Evolutionary conservation across 2,797 vertebrate genomes (phyloP).

Genomic region (Gadopsis bispinosus): DNA sequence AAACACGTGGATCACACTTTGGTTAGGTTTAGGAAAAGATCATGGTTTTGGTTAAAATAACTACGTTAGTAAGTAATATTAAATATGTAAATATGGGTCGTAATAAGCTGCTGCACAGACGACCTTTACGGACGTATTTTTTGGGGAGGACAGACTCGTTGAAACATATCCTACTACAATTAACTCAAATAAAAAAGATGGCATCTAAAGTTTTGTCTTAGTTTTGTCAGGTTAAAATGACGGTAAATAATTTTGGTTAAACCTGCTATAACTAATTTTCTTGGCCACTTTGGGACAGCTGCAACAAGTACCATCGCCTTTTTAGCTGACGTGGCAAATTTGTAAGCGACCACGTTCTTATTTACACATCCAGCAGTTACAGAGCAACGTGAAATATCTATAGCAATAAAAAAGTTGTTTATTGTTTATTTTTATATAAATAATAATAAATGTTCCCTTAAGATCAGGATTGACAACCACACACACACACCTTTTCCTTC

Average conservation of each 20-base stretch:
- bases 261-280: background rate
- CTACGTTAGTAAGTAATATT: too few relatives aligned
- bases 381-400: background rate
- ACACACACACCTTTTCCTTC: conserved; percentile 76
- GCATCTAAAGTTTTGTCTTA: background rate
- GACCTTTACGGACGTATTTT: too few relatives aligned
- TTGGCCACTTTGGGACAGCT: background rate
- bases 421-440: background rate
- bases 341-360: background rate
- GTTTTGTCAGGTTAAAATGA: background rate
- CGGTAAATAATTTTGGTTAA: background rate
- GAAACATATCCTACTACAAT: too few relatives aligned
- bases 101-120: too few relatives aligned
- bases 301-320: background rate
- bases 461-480: background rate
- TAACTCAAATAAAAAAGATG: background rate
- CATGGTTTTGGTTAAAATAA: too few relatives aligned
- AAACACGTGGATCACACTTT: too few relatives aligned
- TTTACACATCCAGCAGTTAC: background rate
- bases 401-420: background rate
- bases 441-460: background rate
- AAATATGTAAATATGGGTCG: too few relatives aligned
- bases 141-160: too few relatives aligned
- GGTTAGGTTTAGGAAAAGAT: too few relatives aligned
- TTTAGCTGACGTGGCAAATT: background rate